Conservation (phyloP, 2,113 vertebrate genomes). For the Sturnira hondurensis region DNA sequence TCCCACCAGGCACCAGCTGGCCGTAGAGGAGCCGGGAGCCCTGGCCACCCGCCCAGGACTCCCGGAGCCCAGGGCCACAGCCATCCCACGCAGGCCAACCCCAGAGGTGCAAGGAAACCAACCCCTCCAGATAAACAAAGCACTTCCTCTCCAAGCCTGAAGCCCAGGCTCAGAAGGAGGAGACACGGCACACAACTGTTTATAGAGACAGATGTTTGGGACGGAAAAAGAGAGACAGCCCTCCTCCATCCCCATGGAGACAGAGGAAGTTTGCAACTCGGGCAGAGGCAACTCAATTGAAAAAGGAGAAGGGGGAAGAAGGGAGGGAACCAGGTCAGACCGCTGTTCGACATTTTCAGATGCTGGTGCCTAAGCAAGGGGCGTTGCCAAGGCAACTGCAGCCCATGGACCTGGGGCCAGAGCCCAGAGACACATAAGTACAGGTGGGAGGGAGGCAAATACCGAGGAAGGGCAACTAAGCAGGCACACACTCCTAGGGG, state of each 20-base stretch:
- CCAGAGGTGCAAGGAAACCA: conserved; percentile 34
- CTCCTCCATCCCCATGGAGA: conserved; percentile 65
- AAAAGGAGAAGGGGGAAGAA: conserved; percentile 38
- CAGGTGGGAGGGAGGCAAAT: not conserved
- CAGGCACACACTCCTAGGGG: accelerated
- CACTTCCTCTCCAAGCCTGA: conserved; percentile 27
- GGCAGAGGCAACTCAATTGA: conserved; percentile 46
- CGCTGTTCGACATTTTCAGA: conserved; percentile 65
- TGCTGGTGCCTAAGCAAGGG: conserved; percentile 72
- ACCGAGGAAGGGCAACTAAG: accelerated
- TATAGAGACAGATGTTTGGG: conserved; percentile 35
- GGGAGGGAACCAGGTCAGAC: conserved; percentile 27
- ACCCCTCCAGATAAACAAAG: conserved; percentile 61
- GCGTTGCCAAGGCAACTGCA: conserved; percentile 60
- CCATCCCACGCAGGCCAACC: not conserved
- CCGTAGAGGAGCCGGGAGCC: not conserved
- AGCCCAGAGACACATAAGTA: not conserved
- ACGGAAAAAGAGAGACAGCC: conserved; percentile 53
- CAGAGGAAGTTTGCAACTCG: conserved; percentile 74
- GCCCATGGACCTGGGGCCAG: not conserved
- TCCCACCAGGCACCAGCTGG: not conserved
- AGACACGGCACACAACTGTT: conserved; percentile 28
- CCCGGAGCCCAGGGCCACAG: not conserved
- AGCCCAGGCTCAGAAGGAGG: not conserved
- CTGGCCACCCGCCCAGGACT: not conserved